Conservation (phyloP, 2,888 invertebrate species). For the Chirona hameri region DNA sequence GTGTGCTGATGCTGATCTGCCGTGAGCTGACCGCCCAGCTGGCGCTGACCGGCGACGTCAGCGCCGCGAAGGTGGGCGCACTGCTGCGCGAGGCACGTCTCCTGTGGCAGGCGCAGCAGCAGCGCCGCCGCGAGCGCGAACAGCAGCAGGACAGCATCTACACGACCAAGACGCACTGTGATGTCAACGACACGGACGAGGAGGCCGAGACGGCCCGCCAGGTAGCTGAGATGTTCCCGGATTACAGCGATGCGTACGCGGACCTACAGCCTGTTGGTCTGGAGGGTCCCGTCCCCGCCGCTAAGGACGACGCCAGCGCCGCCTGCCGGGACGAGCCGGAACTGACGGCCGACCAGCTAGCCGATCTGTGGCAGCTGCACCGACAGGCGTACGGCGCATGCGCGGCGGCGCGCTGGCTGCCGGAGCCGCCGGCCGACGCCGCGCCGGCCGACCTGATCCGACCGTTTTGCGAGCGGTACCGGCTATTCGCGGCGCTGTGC, state of each 20-base stretch:
- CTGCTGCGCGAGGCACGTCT: not conserved
- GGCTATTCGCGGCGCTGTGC: not conserved
- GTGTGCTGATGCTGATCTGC: not conserved
- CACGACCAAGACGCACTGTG: not conserved
- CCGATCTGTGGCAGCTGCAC: slow-evolving; percentile 60
- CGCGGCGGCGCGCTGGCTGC: slow-evolving; percentile 38
- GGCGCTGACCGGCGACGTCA: not conserved
- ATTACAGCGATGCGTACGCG: slow-evolving; percentile 33
- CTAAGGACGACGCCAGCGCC: not conserved
- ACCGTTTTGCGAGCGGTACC: not conserved
- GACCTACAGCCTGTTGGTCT: not conserved
- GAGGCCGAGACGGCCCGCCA: slow-evolving; percentile 34
- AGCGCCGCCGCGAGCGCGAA: not conserved
- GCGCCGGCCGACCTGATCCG: not conserved
- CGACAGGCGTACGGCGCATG: slow-evolving; percentile 52
- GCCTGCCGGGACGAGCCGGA: not conserved
- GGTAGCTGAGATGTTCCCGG: slow-evolving; percentile 40
- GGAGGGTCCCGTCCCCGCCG: not conserved
- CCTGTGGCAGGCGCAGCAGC: not conserved
- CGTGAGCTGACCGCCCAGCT: slow-evolving; percentile 1
- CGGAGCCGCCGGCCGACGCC: not conserved
- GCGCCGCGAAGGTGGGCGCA: not conserved
- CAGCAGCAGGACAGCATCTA: slow-evolving; percentile 23
- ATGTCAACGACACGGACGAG: not conserved
- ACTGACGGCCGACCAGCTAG: slow-evolving; percentile 52